Percentiles rank a stretch among this genome's conserved stretches.
phyloP scores from a whole-genome alignment of 1,140 invertebrate genomes.

The Cyclina sinensis region DNA sequence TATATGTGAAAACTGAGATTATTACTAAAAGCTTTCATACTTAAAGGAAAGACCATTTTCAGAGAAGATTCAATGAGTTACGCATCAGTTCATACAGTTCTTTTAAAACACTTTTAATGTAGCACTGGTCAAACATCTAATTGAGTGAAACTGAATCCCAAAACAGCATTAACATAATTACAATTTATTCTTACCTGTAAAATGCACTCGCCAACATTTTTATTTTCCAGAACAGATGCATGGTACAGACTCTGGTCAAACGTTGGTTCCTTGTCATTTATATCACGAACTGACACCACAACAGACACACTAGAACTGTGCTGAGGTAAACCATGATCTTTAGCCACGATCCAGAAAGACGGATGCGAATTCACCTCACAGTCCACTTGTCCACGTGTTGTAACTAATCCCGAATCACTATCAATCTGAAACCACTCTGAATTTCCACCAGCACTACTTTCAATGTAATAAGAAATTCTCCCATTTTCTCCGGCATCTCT shows the following conservation, averaged over 20 bases:
- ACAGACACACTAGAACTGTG: slow-evolving; percentile 84
- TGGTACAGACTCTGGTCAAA: slow-evolving; percentile 63
- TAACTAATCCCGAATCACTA: slow-evolving; percentile 72
- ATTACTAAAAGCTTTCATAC: too few species aligned
- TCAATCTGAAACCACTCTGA: slow-evolving; percentile 71
- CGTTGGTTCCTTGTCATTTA: slow-evolving; percentile 80
- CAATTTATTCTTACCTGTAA: slow-evolving; percentile 54
- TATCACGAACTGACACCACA: slow-evolving; percentile 74
- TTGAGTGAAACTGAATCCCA: too few species aligned
- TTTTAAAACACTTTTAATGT: too few species aligned
- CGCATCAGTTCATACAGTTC: too few species aligned
- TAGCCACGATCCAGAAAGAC: slow-evolving; percentile 72
- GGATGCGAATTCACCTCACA: slow-evolving; percentile 69
- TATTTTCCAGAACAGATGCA: slow-evolving; percentile 55
- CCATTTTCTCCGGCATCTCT: slow-evolving; percentile 83
- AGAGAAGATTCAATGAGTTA: too few species aligned
- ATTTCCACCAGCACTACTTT: slow-evolving; percentile 14
- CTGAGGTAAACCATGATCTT: slow-evolving; percentile 78
- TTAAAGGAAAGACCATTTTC: too few species aligned
- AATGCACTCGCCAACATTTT: slow-evolving; percentile 42
- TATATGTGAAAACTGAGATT: too few species aligned
- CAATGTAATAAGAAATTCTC: slow-evolving; percentile 68
- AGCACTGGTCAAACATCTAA: too few species aligned
- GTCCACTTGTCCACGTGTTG: slow-evolving; percentile 71
- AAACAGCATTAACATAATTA: too few species aligned